These are phyloP conservation scores for Sparidentex hasta DNA, from an alignment of 2,797 vertebrate species.

Conservation along the genomic window DNA sequence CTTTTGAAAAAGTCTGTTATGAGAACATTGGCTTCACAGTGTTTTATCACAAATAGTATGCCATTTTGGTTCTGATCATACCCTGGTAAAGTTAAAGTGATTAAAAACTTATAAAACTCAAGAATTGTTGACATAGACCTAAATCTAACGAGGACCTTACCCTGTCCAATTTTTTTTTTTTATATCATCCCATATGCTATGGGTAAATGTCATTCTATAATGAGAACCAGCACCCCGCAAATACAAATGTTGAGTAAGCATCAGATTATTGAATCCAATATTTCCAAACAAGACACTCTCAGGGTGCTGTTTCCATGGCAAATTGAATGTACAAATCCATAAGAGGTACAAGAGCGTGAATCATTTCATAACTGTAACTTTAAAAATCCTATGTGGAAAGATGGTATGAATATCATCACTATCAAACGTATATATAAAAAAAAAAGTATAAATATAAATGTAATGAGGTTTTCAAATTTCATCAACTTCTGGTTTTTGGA, in stretches of 20 bases:
- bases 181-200: not conserved
- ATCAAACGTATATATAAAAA: not conserved
- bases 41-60: not conserved
- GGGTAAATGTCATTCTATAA: constrained; percentile 16
- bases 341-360: not conserved
- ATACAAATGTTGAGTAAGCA: not conserved
- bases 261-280: constrained; percentile 18
- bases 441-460: no score
- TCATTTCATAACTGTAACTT: not conserved
- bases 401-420: not conserved
- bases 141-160: constrained; percentile 12
- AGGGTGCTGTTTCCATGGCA: not conserved
- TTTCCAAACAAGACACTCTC: not conserved
- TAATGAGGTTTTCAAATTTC: not conserved
- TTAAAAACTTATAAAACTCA: no score
- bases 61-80: not conserved
- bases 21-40: not conserved
- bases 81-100: not conserved
- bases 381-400: not conserved
- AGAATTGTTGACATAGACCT: no score
- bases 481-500: not conserved
- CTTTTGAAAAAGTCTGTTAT: not conserved
- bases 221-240: constrained; percentile 13
- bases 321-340: not conserved
- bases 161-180: not conserved